Evolutionary conservation across 1,140 invertebrate genomes (phyloP).

Genomic region (Microplitis mediator): DNA sequence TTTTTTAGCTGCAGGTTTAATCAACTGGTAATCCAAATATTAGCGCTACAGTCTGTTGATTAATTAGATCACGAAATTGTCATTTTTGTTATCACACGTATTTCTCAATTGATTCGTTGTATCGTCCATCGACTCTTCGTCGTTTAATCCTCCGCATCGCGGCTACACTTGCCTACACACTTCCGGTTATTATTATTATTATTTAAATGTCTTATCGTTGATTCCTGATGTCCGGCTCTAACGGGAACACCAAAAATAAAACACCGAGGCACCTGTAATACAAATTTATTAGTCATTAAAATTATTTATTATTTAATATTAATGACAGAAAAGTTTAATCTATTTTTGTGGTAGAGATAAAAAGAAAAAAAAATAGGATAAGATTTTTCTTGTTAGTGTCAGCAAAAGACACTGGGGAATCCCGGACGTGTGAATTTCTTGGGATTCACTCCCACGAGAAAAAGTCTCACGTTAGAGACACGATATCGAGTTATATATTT

Average conservation of each 20-base stretch:
- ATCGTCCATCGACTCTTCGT: slow-evolving; percentile 19
- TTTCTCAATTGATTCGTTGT: slow-evolving; percentile 12
- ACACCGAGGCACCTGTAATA: slow-evolving; percentile 7
- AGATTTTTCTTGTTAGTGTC: slow-evolving; percentile 2
- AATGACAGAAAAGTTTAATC: neutral
- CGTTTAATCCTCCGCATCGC: slow-evolving; percentile 30
- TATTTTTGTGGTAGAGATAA: neutral
- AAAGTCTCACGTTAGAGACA: slow-evolving; percentile 16
- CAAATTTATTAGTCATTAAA: neutral
- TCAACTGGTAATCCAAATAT: slow-evolving; percentile 11
- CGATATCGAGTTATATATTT: neutral
- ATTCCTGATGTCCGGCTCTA: neutral
- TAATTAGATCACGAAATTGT: slow-evolving; percentile 9
- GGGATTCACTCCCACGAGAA: neutral
- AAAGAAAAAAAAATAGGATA: neutral
- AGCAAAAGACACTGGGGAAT: slow-evolving; percentile 22
- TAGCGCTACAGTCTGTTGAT: slow-evolving; percentile 1
- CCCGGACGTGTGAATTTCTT: slow-evolving; percentile 22
- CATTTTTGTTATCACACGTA: slow-evolving; percentile 21
- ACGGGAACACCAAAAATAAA: neutral
- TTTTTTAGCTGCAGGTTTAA: neutral
- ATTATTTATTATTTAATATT: neutral
- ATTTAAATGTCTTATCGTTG: neutral
- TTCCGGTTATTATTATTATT: neutral
- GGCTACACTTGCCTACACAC: slow-evolving; percentile 14